Evolutionary conservation across 2,113 vertebrate species (phyloP).

Genomic region (Caracal caracal): DNA sequence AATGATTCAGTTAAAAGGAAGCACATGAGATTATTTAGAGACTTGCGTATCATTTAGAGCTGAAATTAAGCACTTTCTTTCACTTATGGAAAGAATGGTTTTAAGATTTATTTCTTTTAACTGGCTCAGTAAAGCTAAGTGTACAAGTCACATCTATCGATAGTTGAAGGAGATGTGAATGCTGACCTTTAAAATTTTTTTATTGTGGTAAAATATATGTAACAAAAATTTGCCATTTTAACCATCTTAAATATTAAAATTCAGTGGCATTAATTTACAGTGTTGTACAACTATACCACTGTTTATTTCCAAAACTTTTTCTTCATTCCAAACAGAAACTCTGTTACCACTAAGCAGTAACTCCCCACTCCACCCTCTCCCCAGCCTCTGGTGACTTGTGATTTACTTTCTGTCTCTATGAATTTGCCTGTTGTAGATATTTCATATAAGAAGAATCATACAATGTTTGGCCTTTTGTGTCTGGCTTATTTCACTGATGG

Average conservation of each 20-base stretch:
- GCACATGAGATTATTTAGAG: slow-evolving; percentile 36
- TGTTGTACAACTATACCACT: not conserved
- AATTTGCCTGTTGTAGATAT: not conserved
- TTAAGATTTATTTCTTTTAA: slow-evolving; percentile 39
- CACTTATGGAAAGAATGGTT: not conserved
- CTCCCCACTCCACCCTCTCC: not conserved
- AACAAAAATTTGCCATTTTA: not conserved
- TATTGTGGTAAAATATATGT: not conserved
- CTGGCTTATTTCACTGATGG: not conserved
- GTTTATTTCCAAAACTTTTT: not conserved
- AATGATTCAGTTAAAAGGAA: not conserved
- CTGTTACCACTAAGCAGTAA: not conserved
- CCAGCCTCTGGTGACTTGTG: not conserved
- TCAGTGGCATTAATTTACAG: not conserved
- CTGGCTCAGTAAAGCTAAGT: not conserved
- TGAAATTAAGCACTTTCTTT: not conserved
- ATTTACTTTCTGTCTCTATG: not conserved
- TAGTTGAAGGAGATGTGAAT: slow-evolving; percentile 20
- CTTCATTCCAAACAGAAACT: not conserved
- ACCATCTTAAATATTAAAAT: not conserved
- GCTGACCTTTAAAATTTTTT: not conserved
- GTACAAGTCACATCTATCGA: not conserved
- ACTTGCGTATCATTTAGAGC: not conserved
- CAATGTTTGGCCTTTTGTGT: not conserved
- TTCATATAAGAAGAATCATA: not conserved